phyloP scores from a whole-genome alignment of 2,797 vertebrate genomes.

The Xiphorhynchus erythropygius region DNA sequence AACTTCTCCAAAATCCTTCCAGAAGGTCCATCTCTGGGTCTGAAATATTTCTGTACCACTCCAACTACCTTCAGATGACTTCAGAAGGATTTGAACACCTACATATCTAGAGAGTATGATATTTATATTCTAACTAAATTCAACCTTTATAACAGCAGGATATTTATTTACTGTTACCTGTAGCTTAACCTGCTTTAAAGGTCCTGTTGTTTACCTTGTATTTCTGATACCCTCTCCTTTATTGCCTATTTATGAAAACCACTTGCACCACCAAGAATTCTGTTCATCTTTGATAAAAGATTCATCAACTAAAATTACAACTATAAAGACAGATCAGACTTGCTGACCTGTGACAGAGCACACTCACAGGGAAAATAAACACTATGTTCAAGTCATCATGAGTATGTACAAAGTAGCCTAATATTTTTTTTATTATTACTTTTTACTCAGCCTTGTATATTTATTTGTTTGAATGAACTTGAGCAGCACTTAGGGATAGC shows the following conservation, averaged over 20 bases:
- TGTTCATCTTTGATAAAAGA: neutral
- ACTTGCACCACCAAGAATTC: neutral
- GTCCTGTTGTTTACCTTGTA: neutral
- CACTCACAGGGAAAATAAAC: neutral
- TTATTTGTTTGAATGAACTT: neutral
- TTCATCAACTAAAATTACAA: neutral
- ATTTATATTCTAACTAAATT: neutral
- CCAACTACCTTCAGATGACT: neutral
- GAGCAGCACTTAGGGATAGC: neutral
- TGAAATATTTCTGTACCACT: neutral
- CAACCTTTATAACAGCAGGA: neutral
- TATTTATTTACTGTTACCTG: neutral
- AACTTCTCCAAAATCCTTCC: neutral
- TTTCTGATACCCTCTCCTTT: neutral
- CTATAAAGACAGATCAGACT: neutral
- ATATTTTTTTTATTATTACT: neutral
- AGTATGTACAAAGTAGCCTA: neutral
- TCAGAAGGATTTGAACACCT: neutral
- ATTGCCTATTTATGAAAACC: neutral
- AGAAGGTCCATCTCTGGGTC: neutral
- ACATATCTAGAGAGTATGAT: neutral
- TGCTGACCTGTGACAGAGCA: neutral
- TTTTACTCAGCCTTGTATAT: neutral
- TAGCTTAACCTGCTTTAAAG: neutral
- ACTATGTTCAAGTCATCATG: neutral